Percentiles rank a stretch among this genome's conserved stretches.
Conservation (phyloP, 1,140 invertebrate species). For the Tetramorium parvispinum region DNA sequence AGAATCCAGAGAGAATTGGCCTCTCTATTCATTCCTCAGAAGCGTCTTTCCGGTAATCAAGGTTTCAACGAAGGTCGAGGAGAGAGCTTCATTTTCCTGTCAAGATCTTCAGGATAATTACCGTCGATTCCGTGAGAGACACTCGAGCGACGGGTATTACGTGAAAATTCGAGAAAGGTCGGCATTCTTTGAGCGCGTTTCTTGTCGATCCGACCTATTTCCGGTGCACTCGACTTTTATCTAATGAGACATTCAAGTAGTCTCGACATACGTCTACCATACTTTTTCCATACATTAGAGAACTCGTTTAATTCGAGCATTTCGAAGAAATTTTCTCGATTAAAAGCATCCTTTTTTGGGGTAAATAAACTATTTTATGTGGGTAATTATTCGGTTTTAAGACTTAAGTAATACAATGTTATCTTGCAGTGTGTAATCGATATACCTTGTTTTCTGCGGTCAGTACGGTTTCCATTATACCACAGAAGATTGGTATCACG, state of each 20-base stretch:
- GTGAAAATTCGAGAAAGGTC: slow-evolving; percentile 47
- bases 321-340: background rate
- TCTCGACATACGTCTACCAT: background rate
- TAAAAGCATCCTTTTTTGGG: background rate
- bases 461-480: background rate
- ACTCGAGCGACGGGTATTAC: slow-evolving; percentile 12
- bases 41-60: slow-evolving; percentile 55
- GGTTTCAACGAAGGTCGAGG: slow-evolving; percentile 38
- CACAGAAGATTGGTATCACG: slow-evolving; percentile 50
- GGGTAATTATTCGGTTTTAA: background rate
- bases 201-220: slow-evolving; percentile 35
- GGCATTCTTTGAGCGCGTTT: slow-evolving; percentile 58
- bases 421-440: background rate
- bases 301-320: background rate
- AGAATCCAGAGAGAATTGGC: slow-evolving; percentile 23
- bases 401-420: slow-evolving; percentile 1
- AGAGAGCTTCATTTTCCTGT: slow-evolving; percentile 60
- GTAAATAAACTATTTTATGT: background rate
- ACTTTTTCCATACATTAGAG: background rate
- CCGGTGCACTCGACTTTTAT: slow-evolving; percentile 43
- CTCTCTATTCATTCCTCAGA: background rate
- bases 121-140: slow-evolving; percentile 26
- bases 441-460: background rate
- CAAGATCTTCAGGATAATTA: slow-evolving; percentile 53
- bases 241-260: slow-evolving; percentile 40